Conservation (phyloP, 2,113 vertebrate genomes). For the Labeo catla region DNA sequence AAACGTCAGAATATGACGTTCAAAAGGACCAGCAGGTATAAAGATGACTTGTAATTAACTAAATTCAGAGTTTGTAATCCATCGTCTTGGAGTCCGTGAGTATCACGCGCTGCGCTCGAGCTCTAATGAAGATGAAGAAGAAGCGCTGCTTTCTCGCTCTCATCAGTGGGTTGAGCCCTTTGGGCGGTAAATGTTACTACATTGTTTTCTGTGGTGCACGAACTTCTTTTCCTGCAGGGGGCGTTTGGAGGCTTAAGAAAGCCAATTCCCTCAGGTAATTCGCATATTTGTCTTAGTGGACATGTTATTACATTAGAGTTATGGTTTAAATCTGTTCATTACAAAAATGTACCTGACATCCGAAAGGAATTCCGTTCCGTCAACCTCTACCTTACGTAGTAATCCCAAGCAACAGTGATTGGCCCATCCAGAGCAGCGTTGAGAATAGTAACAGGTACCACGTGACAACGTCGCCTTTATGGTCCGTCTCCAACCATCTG, state of each 20-base stretch:
- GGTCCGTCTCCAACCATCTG: not conserved
- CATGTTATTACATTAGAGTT: not conserved
- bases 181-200: not conserved
- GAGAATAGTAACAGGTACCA: not conserved
- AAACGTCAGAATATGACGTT: not conserved
- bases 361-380: not conserved
- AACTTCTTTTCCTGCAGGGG: not conserved
- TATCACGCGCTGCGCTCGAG: not conserved
- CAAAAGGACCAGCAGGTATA: not conserved
- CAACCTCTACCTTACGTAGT: not conserved
- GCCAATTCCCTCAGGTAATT: not conserved
- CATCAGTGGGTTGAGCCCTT: conserved; percentile 3
- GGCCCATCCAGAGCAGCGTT: not conserved
- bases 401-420: not conserved
- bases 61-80: conserved; percentile 35
- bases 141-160: not conserved
- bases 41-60: not conserved
- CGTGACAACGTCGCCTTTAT: not conserved
- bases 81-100: conserved; percentile 2
- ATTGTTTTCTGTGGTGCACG: not conserved
- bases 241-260: not conserved
- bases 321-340: not conserved
- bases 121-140: conserved; percentile 11
- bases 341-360: not conserved
- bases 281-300: too few species aligned